These are phyloP conservation scores for Ctenodactylus gundi DNA, from an alignment of 2,113 vertebrate genomes.

Conservation along the genomic window DNA sequence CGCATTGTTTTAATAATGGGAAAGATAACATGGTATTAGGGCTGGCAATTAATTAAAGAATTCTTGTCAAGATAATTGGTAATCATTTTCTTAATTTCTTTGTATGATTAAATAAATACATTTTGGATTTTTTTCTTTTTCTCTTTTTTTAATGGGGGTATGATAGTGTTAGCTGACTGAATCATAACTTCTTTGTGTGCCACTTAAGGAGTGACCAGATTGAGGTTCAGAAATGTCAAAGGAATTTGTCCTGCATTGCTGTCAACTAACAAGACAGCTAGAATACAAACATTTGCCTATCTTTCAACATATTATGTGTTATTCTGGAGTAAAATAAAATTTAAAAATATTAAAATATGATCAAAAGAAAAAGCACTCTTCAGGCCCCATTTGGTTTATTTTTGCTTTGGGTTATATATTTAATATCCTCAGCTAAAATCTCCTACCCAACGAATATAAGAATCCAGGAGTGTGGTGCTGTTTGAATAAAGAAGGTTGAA, in stretches of 20 bases:
- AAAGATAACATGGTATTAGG: slow-evolving; percentile 74
- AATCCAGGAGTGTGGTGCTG: neutral
- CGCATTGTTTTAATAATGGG: slow-evolving; percentile 76
- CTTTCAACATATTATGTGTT: neutral
- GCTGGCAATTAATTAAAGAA: slow-evolving; percentile 78
- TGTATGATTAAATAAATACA: slow-evolving; percentile 70
- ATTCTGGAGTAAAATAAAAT: neutral
- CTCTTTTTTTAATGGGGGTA: neutral
- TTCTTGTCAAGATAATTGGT: slow-evolving; percentile 78
- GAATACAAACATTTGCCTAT: neutral
- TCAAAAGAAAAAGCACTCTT: neutral
- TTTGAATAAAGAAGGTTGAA: neutral
- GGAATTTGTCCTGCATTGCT: neutral
- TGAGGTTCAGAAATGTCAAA: neutral
- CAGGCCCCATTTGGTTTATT: neutral
- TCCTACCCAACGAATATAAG: neutral
- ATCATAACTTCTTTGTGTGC: neutral
- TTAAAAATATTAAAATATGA: neutral
- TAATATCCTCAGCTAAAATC: neutral
- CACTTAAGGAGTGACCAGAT: slow-evolving; percentile 28
- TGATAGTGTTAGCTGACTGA: slow-evolving; percentile 53
- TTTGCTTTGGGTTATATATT: neutral
- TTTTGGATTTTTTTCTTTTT: neutral
- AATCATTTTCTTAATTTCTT: slow-evolving; percentile 80
- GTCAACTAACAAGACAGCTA: slow-evolving; percentile 8